A percentile compares a stretch with the other conserved stretches of the same genome.
These are phyloP conservation scores for Anomalospiza imberbis DNA, from an alignment of 2,797 vertebrate genomes.

Conservation along the genomic window DNA sequence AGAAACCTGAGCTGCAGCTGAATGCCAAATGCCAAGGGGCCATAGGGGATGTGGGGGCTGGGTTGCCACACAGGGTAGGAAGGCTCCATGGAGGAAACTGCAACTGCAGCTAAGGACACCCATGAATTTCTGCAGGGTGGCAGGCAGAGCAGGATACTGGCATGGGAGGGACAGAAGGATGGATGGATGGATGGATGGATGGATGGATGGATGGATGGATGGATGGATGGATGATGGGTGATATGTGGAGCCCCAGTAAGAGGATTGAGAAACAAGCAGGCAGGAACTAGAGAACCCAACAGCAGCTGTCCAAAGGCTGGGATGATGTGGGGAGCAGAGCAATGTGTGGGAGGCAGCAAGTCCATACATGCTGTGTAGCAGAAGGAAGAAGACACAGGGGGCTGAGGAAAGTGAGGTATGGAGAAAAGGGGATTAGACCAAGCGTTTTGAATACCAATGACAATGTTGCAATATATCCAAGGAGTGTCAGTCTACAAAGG, in stretches of 20 bases:
- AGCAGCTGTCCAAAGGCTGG: not conserved
- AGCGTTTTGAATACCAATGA: not conserved
- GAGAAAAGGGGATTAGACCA: not conserved
- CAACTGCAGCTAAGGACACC: not conserved
- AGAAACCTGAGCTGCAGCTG: not conserved
- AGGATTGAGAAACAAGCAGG: not conserved
- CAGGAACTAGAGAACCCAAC: not conserved
- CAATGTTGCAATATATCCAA: not conserved
- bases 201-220: not conserved
- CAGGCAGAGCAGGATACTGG: not conserved
- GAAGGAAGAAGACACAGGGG: not conserved
- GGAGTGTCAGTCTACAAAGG: not conserved
- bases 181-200: not conserved
- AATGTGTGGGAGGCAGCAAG: not conserved
- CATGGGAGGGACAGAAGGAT: accelerated
- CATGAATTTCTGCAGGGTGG: not conserved
- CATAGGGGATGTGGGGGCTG: not conserved
- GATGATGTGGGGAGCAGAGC: not conserved
- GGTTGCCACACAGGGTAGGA: not conserved
- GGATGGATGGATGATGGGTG: not conserved
- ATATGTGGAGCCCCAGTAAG: not conserved
- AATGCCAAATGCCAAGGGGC: not conserved
- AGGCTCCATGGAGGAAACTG: not conserved
- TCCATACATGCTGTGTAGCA: not conserved
- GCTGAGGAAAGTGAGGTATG: not conserved